Evolutionary conservation across 2,113 vertebrate species (phyloP).

Genomic region (Ameiurus melas): DNA sequence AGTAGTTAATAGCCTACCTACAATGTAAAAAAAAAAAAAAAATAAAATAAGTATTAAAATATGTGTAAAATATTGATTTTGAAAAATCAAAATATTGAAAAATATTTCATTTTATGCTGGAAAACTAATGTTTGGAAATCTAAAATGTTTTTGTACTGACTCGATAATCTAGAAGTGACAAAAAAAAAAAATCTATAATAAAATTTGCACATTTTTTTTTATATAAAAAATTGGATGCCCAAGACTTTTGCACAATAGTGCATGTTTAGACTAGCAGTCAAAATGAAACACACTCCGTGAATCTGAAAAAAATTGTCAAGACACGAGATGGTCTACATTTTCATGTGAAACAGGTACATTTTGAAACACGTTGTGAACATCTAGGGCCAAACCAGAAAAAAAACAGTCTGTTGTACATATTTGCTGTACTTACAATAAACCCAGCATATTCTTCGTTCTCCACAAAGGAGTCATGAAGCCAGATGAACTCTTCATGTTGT

Average conservation of each 20-base stretch:
- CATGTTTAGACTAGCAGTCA: neutral
- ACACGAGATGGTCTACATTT: neutral
- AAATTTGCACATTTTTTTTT: too few relatives aligned
- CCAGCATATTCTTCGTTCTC: conserved; percentile 98
- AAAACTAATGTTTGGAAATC: too few relatives aligned
- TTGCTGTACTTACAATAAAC: conserved; percentile 86
- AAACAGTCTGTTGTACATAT: neutral
- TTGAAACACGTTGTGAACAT: neutral
- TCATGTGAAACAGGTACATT: neutral
- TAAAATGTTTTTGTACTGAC: too few relatives aligned
- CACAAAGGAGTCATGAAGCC: conserved; percentile 98
- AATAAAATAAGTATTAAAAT: too few relatives aligned
- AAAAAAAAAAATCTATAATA: too few relatives aligned
- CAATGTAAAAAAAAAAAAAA: neutral
- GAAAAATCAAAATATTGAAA: too few relatives aligned
- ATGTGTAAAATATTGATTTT: neutral
- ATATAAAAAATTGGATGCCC: too few relatives aligned
- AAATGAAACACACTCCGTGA: neutral
- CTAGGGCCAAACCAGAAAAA: neutral
- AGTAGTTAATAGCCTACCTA: neutral
- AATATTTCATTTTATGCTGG: too few relatives aligned
- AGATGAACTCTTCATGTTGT: conserved; percentile 98
- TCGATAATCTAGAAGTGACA: too few relatives aligned
- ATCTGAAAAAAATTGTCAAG: neutral
- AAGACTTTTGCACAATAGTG: too few relatives aligned